These are phyloP conservation scores for Argopecten irradians DNA, from an alignment of 1,140 invertebrate species.

Conservation along the genomic window DNA sequence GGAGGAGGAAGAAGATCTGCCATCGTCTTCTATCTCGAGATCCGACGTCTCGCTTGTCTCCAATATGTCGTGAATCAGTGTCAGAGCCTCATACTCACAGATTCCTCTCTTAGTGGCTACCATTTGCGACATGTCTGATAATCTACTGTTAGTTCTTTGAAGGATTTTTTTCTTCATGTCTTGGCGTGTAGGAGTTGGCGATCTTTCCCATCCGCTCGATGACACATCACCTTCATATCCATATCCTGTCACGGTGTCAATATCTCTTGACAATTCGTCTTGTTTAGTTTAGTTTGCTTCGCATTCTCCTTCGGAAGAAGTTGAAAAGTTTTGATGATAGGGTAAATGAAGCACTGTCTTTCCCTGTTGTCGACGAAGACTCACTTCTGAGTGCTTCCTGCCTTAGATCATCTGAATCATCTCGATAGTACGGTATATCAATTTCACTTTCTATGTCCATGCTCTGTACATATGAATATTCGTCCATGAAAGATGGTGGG, in stretches of 20 bases:
- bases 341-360: background rate
- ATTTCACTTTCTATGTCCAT: background rate
- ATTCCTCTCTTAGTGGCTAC: background rate
- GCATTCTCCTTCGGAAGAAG: background rate
- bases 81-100: background rate
- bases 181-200: background rate
- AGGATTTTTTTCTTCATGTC: background rate
- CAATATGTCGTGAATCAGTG: background rate
- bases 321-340: background rate
- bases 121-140: background rate
- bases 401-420: background rate
- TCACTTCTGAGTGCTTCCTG: background rate
- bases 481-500: background rate
- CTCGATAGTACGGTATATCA: background rate
- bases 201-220: background rate
- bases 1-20: background rate
- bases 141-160: background rate
- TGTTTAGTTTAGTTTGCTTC: background rate
- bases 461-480: background rate
- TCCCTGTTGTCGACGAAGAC: background rate
- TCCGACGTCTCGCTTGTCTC: background rate
- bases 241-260: background rate
- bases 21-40: background rate
- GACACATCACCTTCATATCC: background rate
- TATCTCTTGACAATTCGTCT: background rate